Base-by-base conservation (phyloP, 1,140 invertebrate genomes). In the Meteorus sp. region DNA sequence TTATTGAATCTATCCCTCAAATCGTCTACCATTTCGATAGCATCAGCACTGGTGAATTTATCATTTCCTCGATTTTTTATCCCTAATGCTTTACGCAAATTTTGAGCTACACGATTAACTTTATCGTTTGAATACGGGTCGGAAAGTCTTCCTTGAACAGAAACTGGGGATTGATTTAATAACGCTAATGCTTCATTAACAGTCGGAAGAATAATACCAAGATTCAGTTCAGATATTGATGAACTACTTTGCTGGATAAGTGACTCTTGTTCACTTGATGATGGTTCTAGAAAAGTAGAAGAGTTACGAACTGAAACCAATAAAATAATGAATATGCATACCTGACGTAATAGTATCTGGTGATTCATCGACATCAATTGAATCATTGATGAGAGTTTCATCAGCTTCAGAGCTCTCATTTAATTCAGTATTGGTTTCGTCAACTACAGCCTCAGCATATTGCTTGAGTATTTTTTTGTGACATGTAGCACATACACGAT, bases 1-100 rank as follows among this genome's bases (percentile, higher is more conserved):
- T 43, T 27, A 45, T 60, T 23, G 54, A 58, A 62, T 50, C 58
- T 62, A n/a, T 57, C 55, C 45, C 25, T 53, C 41, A 62, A 62
- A 19, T 15, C 15, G 3, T 0, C 39, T 0, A 62, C 47, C 6
- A 60, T 55, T 23, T 60, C 59, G 35, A 20, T 13, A 55, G 51
- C 43, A 41, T 60, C 59, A 3, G 15, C 8, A 53, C 33, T 15
- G 27, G 37, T 60, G 39, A 43, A 53, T 33, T 54, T 33, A 33
- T 2, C n/a, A 44, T 53, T 23, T 31, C 6, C 20, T 20, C 47
- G 33, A 33, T 33, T 33, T 33, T 33, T 8, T 17, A 48, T 33
- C 23, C 59, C 59, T 19, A 60, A 56, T 55, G 43, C 11, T 11
- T 60, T 47, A 17, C 31, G 9, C 33, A 60, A 55, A 55, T 51